Evolutionary conservation across 2,113 vertebrate species (phyloP).

Genomic region (Mesembrinibis cayennensis): DNA sequence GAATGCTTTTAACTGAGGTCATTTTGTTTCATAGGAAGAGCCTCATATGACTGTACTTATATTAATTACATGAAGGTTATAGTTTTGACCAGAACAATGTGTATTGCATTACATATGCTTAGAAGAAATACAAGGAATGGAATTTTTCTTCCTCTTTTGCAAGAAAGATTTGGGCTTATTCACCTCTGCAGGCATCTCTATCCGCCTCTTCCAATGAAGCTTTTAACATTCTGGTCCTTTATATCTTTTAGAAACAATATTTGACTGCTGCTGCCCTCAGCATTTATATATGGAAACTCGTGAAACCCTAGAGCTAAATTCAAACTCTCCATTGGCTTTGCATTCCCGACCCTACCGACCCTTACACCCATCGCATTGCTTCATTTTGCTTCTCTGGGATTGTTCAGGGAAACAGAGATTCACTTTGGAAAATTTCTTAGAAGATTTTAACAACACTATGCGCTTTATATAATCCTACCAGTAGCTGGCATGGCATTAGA

Average conservation of each 20-base stretch:
- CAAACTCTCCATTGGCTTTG: not conserved
- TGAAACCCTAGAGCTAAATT: not conserved
- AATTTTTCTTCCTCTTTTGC: not conserved
- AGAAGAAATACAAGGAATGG: not conserved
- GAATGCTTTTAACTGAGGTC: not conserved
- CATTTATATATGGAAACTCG: not conserved
- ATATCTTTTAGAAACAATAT: not conserved
- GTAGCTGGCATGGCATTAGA: not conserved
- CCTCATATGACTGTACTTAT: not conserved
- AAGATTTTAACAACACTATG: not conserved
- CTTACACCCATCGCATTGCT: not conserved
- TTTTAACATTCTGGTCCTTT: not conserved
- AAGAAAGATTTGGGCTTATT: not conserved
- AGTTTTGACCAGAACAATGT: not conserved
- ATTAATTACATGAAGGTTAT: not conserved
- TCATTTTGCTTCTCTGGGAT: not conserved
- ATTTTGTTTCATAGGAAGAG: not conserved
- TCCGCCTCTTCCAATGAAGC: not conserved
- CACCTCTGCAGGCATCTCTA: not conserved
- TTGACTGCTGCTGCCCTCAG: not conserved
- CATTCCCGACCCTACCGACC: fast-evolving
- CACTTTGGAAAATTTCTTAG: not conserved
- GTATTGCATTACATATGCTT: not conserved
- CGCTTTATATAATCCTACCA: not conserved
- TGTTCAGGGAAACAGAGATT: not conserved